Evolutionary conservation across 2,888 invertebrate genomes (phyloP).

Genomic region (Philonicus albiceps): DNA sequence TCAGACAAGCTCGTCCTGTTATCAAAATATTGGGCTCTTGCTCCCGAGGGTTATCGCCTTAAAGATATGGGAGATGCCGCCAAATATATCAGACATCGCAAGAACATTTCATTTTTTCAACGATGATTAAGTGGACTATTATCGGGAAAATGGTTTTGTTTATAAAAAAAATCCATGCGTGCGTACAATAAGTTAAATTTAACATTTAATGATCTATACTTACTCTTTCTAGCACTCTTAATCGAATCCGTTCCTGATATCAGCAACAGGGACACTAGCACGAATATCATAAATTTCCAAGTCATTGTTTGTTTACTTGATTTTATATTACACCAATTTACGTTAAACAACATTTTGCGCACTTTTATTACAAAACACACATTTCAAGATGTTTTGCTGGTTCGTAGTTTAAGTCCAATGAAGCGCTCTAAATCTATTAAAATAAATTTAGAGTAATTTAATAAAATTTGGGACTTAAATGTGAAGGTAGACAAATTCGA

Average conservation of each 20-base stretch:
- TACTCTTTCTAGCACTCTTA: conserved; percentile 2
- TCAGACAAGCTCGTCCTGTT: background rate
- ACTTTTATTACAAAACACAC: background rate
- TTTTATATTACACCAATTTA: background rate
- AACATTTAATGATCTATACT: background rate
- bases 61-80: background rate
- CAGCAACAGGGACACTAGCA: background rate
- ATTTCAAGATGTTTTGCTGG: background rate
- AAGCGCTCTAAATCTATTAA: background rate
- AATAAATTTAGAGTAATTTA: background rate
- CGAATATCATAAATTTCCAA: background rate
- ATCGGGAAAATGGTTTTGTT: background rate
- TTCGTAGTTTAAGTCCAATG: background rate
- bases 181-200: background rate
- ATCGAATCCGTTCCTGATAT: background rate
- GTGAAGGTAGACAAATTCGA: background rate
- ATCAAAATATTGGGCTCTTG: background rate
- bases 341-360: background rate
- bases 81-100: background rate
- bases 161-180: background rate
- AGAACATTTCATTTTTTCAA: background rate
- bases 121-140: background rate
- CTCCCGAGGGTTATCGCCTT: background rate
- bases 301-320: background rate
- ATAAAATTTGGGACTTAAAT: background rate